Base-by-base conservation (phyloP, 2,113 vertebrate species). In the Scomber scombrus region DNA sequence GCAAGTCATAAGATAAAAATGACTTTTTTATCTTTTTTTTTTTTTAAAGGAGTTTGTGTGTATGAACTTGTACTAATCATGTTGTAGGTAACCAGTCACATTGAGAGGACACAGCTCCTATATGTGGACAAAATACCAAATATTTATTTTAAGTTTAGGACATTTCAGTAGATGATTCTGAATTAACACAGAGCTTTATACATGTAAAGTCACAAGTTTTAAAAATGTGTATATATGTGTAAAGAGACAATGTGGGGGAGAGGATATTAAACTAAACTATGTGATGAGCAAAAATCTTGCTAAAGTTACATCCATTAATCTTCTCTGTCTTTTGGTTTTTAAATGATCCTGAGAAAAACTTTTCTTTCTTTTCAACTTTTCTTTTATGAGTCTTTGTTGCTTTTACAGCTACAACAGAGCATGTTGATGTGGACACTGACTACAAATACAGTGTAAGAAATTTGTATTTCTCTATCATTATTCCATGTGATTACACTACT, bases 1-100 rank as follows among this genome's bases (percentile, higher is more conserved):
- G 45, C 5, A 9, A 57, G 80, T 83, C 80, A 79, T 57, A 64
- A 70, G 71, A 54, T 74, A 10, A 57, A 47, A 21, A 1, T 6
- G 29, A 23, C 45, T 62, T 54, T 71, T 3, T n/a, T n/a, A n/a
- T n/a, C n/a, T n/a, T 18, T 23, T 19, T 3, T 26, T 26, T 26
- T 26, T 26, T 3, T 26, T 26, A 26, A 26, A 26, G 3, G 18
- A 57, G 64, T 21, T 21, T 61, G 16, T 64, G 13, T 66, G 40
- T 47, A 23, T 34, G 2, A 40, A 16, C 19, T 29, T 40, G 14
- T 40, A 6, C 34, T 40, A 40, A 8, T 49, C n/a, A 23, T 5
- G 21, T 14, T 26, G 10, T 65, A 4, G 29, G 0, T 45, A 21
- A 8, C 16, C 11, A 34, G 15, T 19, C 15, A 66, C 52, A 31